Base-by-base conservation (phyloP, 1,140 invertebrate genomes). In the Lethrus apterus region DNA sequence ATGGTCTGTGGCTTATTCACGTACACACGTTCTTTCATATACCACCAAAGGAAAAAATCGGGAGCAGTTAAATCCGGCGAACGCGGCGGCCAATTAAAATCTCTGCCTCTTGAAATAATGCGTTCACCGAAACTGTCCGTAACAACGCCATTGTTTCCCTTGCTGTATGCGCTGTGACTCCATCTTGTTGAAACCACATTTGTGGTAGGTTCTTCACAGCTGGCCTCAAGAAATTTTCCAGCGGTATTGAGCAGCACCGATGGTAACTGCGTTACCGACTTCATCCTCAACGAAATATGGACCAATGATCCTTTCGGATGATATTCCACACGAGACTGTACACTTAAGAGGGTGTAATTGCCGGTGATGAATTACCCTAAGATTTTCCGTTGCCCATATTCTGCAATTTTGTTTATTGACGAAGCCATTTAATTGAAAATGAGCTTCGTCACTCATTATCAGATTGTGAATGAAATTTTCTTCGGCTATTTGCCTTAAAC, bases 151-250 rank as follows among this genome's bases (percentile, higher is more conserved):
- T 54, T 44, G 35, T 48, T 36, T 23, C 45, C 13, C 32, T 48
- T 10, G 48, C 46, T 23, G 48, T 58, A 44, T 52, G 52, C 13
- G 26, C 43, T 30, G 54, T 48, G 46, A 48, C 51, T 49, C 43
- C 45, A 56, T 51, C 47, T 44, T 55, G 43, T 50, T 55, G 53
- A 32, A 55, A 55, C 50, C 44, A 52, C 29, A 55, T 21, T 4
- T 52, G 23, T 21, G 44, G 44, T 34, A 33, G 38, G 19, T 47
- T 47, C 29, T 24, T 33, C 31, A 44, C 23, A n/a, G 31, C 31
- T 48, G 46, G 40, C 11, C 32, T 5, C 29, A 44, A 49, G 44
- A 48, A 52, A 36, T 49, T 33, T 24, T 52, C 41, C 31, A 52
- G 31, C 50, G n/a, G n/a, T n/a, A n/a, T n/a, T n/a, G n/a, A n/a